phyloP scores from a whole-genome alignment of 2,113 vertebrate species.

The Oreochromis spilurus region DNA sequence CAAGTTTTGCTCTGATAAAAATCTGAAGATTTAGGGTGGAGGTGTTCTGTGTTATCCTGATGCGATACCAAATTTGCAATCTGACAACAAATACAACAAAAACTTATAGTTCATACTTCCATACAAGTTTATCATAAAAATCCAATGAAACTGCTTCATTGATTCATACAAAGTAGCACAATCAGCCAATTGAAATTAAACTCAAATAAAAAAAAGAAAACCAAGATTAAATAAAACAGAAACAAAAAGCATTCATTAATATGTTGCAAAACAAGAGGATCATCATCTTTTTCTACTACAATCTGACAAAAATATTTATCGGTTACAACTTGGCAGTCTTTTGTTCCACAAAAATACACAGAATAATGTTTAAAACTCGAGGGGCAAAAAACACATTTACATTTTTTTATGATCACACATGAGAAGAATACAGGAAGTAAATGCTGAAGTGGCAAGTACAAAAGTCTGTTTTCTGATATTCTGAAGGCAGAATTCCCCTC shows the following conservation, averaged over 20 bases:
- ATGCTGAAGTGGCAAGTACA: slow-evolving; percentile 13
- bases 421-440: background rate
- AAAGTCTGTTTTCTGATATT: slow-evolving; percentile 32
- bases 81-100: background rate
- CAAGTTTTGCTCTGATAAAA: background rate
- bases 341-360: slow-evolving; percentile 65
- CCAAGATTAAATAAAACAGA: slow-evolving; percentile 68
- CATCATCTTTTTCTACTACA: slow-evolving; percentile 47
- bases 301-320: slow-evolving; percentile 53
- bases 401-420: slow-evolving; percentile 1
- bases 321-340: slow-evolving; percentile 63
- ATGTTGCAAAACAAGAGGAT: slow-evolving; percentile 51
- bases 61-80: background rate
- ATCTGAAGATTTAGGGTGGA: background rate
- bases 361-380: slow-evolving; percentile 18
- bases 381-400: background rate
- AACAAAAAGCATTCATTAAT: slow-evolving; percentile 52
- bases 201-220: slow-evolving; percentile 49
- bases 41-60: background rate
- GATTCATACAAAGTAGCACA: slow-evolving; percentile 68
- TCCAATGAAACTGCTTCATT: slow-evolving; percentile 55
- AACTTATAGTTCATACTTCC: slow-evolving; percentile 38
- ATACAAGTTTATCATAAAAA: slow-evolving; percentile 79
- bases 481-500: background rate
- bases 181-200: slow-evolving; percentile 57